Percentiles rank a stretch among this genome's conserved stretches.
Conservation (phyloP, 2,888 invertebrate genomes). For the Agriopis marginaria region DNA sequence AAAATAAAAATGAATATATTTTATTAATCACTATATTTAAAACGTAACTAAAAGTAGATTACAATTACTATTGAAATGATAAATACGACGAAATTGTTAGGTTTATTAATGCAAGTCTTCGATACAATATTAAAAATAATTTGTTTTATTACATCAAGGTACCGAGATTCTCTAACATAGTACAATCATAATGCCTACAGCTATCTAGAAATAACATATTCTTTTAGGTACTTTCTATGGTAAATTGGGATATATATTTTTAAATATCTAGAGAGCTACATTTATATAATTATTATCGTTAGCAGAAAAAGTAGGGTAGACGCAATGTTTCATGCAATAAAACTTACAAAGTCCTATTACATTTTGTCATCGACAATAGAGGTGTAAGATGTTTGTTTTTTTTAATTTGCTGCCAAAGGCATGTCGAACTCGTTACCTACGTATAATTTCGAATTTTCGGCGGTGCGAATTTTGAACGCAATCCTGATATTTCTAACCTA, state of each 20-base stretch:
- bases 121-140: constrained; percentile 34
- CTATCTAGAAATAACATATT: constrained; percentile 62
- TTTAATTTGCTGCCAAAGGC: constrained; percentile 53
- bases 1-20: constrained; percentile 86
- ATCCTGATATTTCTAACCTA: constrained; percentile 77
- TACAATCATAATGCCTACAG: constrained; percentile 54
- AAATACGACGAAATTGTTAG: constrained; percentile 61
- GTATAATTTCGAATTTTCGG: constrained; percentile 66
- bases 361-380: constrained; percentile 40
- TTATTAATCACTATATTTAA: constrained; percentile 76
- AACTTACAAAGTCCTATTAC: constrained; percentile 33
- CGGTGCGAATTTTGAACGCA: constrained; percentile 72
- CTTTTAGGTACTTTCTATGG: constrained; percentile 67
- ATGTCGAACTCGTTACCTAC: constrained; percentile 63
- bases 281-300: constrained; percentile 17
- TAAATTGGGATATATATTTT: constrained; percentile 49
- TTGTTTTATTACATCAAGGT: constrained; percentile 65
- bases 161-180: constrained; percentile 78
- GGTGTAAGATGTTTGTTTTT: constrained; percentile 1
- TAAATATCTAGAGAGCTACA: constrained; percentile 66
- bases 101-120: constrained; percentile 46
- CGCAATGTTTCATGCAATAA: constrained; percentile 45
- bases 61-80: constrained; percentile 58
- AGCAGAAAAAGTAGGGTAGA: constrained; percentile 36
- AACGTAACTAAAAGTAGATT: constrained; percentile 75